Evolutionary conservation across 2,113 vertebrate genomes (phyloP), one percentile per base, ranked within the genome.

Genomic region (Etheostoma spectabile): DNA sequence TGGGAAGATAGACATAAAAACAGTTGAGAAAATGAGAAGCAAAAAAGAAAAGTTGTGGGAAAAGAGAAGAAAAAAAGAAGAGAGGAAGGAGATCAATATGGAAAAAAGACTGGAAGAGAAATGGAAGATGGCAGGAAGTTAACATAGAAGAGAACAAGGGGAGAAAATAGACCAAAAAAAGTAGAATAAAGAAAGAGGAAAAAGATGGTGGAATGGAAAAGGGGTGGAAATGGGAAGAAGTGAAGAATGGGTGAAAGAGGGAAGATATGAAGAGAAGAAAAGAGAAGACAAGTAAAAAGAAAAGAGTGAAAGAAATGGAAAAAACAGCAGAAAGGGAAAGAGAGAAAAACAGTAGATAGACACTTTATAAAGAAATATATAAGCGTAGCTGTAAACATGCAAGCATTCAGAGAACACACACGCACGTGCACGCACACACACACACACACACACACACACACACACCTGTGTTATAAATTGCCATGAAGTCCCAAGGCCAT

Each of bases 401-500:
- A 67, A 55, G n/a, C 72, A 86, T 49, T 61, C 59, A 77, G 24
- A 76, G 35, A 70, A 79, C 48, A 73, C 61, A 72, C 46, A 77
- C 55, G 63, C 64, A 70, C 56, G 63, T 22, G 77, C n/a, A 38
- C 61, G 78, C 49, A 49, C 70, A 70, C 55, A 84, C 55, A 77
- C 60, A 72, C 53, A 77, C 46, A 63, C 56, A 63, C 71, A 73
- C 38, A 82, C 24, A 51, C 48, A 82, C 49, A 56, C 72, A 73
- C 51, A 59, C 55, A 72, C 46, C 60, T 51, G 77, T 8, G 19
- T 85, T 91, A 88, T 83, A 85, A 83, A 71, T 79, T 84, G 57
- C 78, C 64, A 30, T 61, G 61, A 86, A 87, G 85, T 92, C 92
- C 88, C 88, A 89, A 88, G 90, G 92, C 84, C 82, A 87, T 93